Percentiles rank a stretch among this genome's conserved stretches.
phyloP scores from a whole-genome alignment of 1,140 invertebrate species.

The Zaprionus lachaisei region DNA sequence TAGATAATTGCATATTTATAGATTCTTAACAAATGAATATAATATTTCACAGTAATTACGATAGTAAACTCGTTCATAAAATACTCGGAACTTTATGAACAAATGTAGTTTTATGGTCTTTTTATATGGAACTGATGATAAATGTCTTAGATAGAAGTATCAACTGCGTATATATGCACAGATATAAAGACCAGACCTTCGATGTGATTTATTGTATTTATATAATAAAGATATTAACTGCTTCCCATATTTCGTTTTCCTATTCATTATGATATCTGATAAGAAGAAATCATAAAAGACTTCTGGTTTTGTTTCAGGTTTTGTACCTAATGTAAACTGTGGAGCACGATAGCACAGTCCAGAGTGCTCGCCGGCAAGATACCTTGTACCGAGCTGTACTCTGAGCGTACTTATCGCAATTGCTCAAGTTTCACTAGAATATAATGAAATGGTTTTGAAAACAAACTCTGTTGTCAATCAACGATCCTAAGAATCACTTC shows the following conservation, averaged over 20 bases:
- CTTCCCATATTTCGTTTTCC: conserved; percentile 8
- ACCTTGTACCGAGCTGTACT: not conserved
- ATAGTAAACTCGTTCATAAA: not conserved
- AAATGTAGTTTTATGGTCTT: not conserved
- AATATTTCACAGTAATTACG: not conserved
- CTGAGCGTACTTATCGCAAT: conserved; percentile 3
- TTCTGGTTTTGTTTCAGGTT: conserved; percentile 6
- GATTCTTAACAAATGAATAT: not conserved
- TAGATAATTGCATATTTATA: conserved; percentile 5
- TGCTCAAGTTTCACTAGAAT: not conserved
- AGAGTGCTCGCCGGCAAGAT: not conserved
- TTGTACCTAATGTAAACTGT: not conserved
- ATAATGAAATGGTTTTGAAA: not conserved
- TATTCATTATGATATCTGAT: conserved; percentile 29
- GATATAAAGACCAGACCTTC: conserved; percentile 16
- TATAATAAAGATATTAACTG: conserved; percentile 24
- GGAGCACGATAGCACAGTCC: not conserved
- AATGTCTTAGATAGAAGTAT: conserved; percentile 5
- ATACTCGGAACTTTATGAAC: conserved; percentile 22
- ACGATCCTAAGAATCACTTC: not conserved
- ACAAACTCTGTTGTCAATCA: not conserved
- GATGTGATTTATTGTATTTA: conserved; percentile 38
- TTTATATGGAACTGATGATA: conserved; percentile 35
- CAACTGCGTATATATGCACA: not conserved
- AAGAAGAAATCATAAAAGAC: conserved; percentile 18